Percentiles rank a stretch among this genome's conserved stretches.
phyloP scores from a whole-genome alignment of 2,113 vertebrate species.

The Petromus typicus region DNA sequence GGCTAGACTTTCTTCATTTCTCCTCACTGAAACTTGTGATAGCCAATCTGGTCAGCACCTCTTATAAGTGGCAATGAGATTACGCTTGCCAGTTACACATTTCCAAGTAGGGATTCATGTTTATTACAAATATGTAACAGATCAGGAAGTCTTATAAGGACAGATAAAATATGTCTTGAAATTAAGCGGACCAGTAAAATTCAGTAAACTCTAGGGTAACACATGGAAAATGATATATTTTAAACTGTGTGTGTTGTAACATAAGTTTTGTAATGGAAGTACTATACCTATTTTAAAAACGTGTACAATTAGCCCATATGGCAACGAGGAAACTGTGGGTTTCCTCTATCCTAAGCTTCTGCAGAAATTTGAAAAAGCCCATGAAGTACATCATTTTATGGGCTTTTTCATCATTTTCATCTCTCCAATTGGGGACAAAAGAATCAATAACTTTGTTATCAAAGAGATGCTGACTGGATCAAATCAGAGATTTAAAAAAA shows the following conservation, averaged over 20 bases:
- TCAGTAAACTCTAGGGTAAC: not conserved
- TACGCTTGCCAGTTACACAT: not conserved
- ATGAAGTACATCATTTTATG: not conserved
- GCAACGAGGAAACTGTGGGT: not conserved
- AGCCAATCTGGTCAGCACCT: not conserved
- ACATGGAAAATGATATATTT: not conserved
- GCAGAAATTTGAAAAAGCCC: not conserved
- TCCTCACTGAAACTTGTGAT: not conserved
- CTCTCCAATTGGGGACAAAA: not conserved
- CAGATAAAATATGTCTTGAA: conserved; percentile 2
- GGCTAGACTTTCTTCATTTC: not conserved
- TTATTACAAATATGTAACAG: not conserved
- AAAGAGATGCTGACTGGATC: not conserved
- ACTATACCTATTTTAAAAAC: not conserved
- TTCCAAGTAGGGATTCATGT: not conserved
- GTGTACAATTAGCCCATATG: not conserved
- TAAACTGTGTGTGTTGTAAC: not conserved
- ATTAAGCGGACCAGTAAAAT: conserved; percentile 29
- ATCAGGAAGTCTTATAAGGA: not conserved
- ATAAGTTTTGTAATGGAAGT: not conserved
- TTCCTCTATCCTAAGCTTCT: not conserved
- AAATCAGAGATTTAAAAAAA: not conserved
- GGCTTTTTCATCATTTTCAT: not conserved
- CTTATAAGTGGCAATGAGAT: not conserved
- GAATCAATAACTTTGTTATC: not conserved